phyloP scores from a whole-genome alignment of 2,888 invertebrate species.

The Polylopha cassiicola region DNA sequence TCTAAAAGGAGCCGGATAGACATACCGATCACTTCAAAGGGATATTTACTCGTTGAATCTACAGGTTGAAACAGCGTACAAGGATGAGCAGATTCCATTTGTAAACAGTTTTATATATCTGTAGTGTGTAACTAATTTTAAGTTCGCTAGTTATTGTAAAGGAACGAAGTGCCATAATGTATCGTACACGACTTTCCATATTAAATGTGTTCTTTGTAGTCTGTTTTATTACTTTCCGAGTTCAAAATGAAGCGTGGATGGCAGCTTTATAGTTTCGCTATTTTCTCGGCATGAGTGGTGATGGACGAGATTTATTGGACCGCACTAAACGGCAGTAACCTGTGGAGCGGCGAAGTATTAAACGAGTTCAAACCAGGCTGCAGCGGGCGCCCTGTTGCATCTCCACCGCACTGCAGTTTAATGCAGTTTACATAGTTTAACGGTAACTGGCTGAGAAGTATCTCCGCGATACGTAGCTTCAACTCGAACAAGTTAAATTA shows the following conservation, averaged over 20 bases:
- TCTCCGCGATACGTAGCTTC: too few relatives aligned
- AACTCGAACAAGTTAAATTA: too few relatives aligned
- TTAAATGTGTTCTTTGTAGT: conserved; percentile 41
- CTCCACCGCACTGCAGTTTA: too few relatives aligned
- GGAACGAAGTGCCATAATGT: conserved; percentile 67
- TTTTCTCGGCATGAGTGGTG: too few relatives aligned
- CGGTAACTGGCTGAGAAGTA: too few relatives aligned
- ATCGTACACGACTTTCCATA: conserved; percentile 47
- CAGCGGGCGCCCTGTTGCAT: conserved; percentile 1
- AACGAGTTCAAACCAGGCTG: conserved; percentile 1
- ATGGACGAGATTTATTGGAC: too few relatives aligned
- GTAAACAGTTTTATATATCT: conserved; percentile 56
- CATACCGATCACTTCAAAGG: too few relatives aligned
- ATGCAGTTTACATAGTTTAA: too few relatives aligned
- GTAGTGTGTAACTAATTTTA: conserved; percentile 37
- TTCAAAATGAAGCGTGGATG: too few relatives aligned
- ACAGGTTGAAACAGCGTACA: too few relatives aligned
- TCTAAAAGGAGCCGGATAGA: conserved; percentile 9
- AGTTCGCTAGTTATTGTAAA: conserved; percentile 24
- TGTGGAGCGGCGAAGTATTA: not conserved
- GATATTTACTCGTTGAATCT: too few relatives aligned
- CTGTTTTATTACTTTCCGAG: conserved; percentile 19
- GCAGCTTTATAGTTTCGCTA: too few relatives aligned
- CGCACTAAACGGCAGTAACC: not conserved
- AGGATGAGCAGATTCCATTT: conserved; percentile 21